These are phyloP conservation scores for Cetonia aurata DNA, from an alignment of 2,888 invertebrate genomes.

Conservation along the genomic window DNA sequence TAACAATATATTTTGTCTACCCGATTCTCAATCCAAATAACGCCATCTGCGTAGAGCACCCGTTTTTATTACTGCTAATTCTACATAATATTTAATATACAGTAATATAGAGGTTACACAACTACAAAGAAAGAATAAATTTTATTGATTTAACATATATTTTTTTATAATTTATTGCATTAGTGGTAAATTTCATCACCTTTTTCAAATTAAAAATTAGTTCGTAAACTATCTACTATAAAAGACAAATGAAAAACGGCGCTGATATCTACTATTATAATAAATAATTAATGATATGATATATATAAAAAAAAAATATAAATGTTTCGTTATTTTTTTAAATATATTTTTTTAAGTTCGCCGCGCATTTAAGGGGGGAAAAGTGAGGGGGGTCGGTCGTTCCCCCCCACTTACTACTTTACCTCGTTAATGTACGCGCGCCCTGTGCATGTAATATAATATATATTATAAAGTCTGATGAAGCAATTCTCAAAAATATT, in stretches of 20 bases:
- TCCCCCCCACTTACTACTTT: not conserved
- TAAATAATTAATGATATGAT: conserved; percentile 31
- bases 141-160: not conserved
- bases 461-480: conserved; percentile 68
- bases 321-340: conserved; percentile 54
- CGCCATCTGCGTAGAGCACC: too few species aligned
- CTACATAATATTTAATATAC: too few species aligned
- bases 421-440: conserved; percentile 1
- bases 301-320: conserved; percentile 47
- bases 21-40: too few species aligned
- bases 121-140: too few species aligned
- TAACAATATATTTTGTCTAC: too few species aligned
- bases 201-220: not conserved
- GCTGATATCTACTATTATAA: conserved; percentile 26
- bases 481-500: conserved; percentile 69
- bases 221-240: not conserved
- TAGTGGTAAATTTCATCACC: too few species aligned
- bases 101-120: too few species aligned
- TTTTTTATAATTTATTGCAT: too few species aligned
- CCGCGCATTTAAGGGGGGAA: conserved; percentile 6
- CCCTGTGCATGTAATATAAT: conserved; percentile 52
- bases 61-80: too few species aligned
- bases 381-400: not conserved
- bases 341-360: conserved; percentile 54
- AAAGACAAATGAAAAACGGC: conserved; percentile 42